These are phyloP conservation scores for Branchellion lobata DNA, from an alignment of 2,888 invertebrate species.

Conservation along the genomic window DNA sequence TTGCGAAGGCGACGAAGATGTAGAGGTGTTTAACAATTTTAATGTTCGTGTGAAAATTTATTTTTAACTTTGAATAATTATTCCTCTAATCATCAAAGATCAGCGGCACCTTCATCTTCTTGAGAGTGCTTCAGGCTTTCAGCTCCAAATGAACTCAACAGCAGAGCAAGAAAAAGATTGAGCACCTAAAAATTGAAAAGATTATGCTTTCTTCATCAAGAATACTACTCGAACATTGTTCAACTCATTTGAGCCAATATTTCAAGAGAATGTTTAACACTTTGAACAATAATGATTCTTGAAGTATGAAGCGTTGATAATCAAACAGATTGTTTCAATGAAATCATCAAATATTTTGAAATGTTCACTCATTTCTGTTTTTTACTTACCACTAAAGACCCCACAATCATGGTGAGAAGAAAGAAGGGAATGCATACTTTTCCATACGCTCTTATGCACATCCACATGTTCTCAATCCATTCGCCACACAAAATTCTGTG, in stretches of 20 bases:
- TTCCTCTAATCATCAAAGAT: too few species aligned
- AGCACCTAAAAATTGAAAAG: slow-evolving; percentile 72
- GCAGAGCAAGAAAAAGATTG: slow-evolving; percentile 98
- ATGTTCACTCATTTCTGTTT: too few species aligned
- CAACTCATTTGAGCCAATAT: background rate
- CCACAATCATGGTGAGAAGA: slow-evolving; percentile 95
- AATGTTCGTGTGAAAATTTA: too few species aligned
- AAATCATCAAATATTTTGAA: too few species aligned
- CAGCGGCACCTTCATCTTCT: slow-evolving; percentile 72
- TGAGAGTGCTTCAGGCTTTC: slow-evolving; percentile 80
- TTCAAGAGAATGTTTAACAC: too few species aligned
- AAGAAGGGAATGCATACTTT: slow-evolving; percentile 93
- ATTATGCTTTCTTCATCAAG: background rate
- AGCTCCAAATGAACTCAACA: slow-evolving; percentile 97
- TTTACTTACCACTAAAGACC: slow-evolving; percentile 91
- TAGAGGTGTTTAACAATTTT: too few species aligned
- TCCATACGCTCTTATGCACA: slow-evolving; percentile 91
- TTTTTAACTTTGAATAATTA: too few species aligned
- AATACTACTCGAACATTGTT: background rate
- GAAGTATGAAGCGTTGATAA: too few species aligned
- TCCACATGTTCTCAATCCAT: slow-evolving; percentile 99
- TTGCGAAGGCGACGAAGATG: too few species aligned
- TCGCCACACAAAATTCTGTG: slow-evolving; percentile 81
- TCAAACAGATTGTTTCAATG: too few species aligned
- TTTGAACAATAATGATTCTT: too few species aligned